These are phyloP conservation scores for Spongia lamella DNA, from an alignment of 37 sponge, comb jelly and placozoan species.

Conservation along the genomic window DNA sequence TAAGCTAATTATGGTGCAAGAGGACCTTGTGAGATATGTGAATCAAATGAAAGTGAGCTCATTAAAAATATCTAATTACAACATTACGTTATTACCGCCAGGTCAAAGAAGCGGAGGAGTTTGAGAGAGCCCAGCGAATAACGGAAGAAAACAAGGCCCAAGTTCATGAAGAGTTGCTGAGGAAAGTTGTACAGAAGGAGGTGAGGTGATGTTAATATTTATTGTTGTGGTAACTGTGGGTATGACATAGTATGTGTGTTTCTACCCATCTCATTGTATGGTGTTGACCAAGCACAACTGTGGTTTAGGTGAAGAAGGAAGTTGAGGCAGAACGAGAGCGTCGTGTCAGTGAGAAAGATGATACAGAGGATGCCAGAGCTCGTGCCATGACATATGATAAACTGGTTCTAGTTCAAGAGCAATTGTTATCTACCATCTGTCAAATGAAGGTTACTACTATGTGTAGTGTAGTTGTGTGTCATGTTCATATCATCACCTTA, in stretches of 20 bases:
- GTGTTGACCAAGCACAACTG: neutral
- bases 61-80: neutral
- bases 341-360: slow-evolving; percentile 26
- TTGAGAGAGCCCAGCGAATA: slow-evolving; percentile 57
- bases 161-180: slow-evolving; percentile 67
- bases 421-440: slow-evolving; percentile 48
- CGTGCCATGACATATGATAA: slow-evolving; percentile 45
- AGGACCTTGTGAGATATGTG: slow-evolving; percentile 45
- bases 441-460: slow-evolving; percentile 59
- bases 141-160: slow-evolving; percentile 61
- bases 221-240: slow-evolving; percentile 1
- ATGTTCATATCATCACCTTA: too few species aligned
- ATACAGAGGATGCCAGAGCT: slow-evolving; percentile 16
- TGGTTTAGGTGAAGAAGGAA: slow-evolving; percentile 33
- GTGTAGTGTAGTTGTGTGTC: too few species aligned
- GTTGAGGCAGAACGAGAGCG: slow-evolving; percentile 57
- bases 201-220: slow-evolving; percentile 18
- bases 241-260: neutral
- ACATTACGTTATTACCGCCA: too few species aligned
- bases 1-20: slow-evolving; percentile 57
- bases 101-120: slow-evolving; percentile 60
- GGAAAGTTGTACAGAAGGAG: slow-evolving; percentile 58
- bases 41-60: slow-evolving; percentile 58
- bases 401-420: slow-evolving; percentile 67
- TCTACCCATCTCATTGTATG: neutral